Evolutionary conservation across 2,888 invertebrate species (phyloP).

Genomic region (Meandrusa payeni): DNA sequence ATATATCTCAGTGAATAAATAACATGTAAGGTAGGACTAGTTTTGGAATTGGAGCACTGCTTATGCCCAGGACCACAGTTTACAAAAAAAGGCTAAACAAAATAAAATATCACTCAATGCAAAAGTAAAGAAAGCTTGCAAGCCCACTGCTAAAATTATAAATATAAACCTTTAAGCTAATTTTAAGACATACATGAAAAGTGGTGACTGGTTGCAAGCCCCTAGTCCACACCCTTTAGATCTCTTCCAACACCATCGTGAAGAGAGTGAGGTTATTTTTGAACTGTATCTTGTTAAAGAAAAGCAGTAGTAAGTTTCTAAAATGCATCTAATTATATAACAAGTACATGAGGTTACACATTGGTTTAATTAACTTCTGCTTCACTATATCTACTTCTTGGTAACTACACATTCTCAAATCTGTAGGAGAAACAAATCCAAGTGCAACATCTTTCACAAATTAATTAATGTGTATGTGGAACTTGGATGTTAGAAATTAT

Average conservation of each 20-base stretch:
- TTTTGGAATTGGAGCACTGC: constrained; percentile 15
- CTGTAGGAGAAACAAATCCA: constrained; percentile 4
- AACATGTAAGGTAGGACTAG: constrained; percentile 15
- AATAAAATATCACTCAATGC: constrained; percentile 9
- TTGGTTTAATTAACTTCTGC: neutral
- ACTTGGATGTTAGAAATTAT: constrained; percentile 8
- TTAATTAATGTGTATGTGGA: constrained; percentile 2
- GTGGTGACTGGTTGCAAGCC: constrained; percentile 22
- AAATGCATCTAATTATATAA: constrained; percentile 15
- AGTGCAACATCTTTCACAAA: neutral
- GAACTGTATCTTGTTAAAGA: constrained; percentile 20
- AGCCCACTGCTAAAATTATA: constrained; percentile 18
- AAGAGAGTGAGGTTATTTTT: constrained; percentile 18
- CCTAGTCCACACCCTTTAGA: constrained; percentile 18
- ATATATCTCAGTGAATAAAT: too few relatives aligned
- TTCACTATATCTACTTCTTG: constrained; percentile 10
- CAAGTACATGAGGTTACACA: constrained; percentile 15
- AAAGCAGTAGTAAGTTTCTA: constrained; percentile 19
- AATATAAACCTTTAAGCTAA: constrained; percentile 22
- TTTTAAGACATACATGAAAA: constrained; percentile 23
- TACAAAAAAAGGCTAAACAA: constrained; percentile 20
- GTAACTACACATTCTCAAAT: constrained; percentile 15
- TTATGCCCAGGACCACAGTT: constrained; percentile 14
- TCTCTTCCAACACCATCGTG: constrained; percentile 17
- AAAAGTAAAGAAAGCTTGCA: constrained; percentile 18